Conservation (phyloP, 1,140 invertebrate genomes). For the Temnothorax curvispinosus region DNA sequence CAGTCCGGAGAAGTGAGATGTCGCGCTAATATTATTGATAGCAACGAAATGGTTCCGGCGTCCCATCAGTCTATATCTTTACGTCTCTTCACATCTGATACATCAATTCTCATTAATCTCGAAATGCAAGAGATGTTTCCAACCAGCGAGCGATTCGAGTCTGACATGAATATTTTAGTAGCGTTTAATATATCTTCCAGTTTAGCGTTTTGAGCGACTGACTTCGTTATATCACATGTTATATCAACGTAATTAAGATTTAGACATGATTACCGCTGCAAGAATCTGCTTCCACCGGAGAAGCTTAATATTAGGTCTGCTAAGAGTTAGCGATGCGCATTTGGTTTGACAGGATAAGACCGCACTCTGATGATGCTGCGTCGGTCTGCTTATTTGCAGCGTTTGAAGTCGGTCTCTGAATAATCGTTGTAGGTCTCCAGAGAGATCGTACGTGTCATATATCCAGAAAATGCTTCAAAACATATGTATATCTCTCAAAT, state of each 20-base stretch:
- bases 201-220: constrained; percentile 7
- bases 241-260: constrained; percentile 25
- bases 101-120: constrained; percentile 21
- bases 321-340: constrained; percentile 13
- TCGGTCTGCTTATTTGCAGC: background rate
- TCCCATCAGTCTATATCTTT: background rate
- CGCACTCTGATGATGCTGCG: background rate
- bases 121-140: background rate
- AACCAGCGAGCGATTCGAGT: background rate
- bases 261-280: background rate
- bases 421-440: background rate
- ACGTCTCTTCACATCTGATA: background rate
- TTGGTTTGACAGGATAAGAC: constrained; percentile 10
- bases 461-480: constrained; percentile 19
- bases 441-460: background rate
- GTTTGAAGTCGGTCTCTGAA: background rate
- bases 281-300: background rate
- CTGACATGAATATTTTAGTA: background rate
- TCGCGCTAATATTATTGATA: constrained; percentile 18
- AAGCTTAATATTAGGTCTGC: constrained; percentile 41
- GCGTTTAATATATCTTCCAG: constrained; percentile 30
- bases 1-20: background rate
- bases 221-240: constrained; percentile 12
- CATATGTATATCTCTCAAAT: background rate
- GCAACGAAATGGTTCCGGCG: background rate